These are phyloP conservation scores for Xenopus borealis DNA, from an alignment of 2,113 vertebrate species.

Conservation along the genomic window DNA sequence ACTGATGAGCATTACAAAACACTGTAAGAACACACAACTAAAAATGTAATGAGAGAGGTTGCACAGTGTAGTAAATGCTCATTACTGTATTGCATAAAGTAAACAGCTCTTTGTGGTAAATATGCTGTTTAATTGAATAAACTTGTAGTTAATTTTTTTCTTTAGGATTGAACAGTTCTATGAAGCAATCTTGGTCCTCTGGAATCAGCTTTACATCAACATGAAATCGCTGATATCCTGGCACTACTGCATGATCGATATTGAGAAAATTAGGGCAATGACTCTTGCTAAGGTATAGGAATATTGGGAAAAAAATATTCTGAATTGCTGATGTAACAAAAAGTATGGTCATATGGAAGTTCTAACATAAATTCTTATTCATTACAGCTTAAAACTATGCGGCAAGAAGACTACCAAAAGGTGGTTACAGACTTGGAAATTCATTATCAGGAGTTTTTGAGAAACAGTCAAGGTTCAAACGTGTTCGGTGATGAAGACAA, in stretches of 20 bases:
- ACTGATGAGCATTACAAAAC: no score
- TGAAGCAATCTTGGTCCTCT: conserved; percentile 85
- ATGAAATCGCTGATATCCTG: conserved; percentile 91
- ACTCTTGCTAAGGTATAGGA: conserved; percentile 81
- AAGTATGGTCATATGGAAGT: no score
- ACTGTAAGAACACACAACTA: no score
- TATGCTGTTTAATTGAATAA: no score
- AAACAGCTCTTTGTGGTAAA: no score
- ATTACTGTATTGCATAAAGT: no score
- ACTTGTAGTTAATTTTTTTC: not conserved
- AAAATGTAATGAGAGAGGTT: no score
- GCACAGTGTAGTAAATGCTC: no score
- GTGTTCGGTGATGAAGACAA: conserved; percentile 88
- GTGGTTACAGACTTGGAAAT: conserved; percentile 84
- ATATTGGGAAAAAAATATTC: not conserved
- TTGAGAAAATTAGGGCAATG: conserved; percentile 81
- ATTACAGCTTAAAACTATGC: conserved; percentile 85
- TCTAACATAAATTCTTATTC: not conserved
- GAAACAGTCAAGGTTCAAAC: conserved; percentile 81
- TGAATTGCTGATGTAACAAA: not conserved
- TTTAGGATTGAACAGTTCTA: conserved; percentile 91
- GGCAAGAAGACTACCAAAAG: conserved; percentile 85
- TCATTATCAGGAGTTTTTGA: conserved; percentile 88
- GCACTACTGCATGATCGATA: conserved; percentile 88
- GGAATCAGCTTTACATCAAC: conserved; percentile 94